phyloP scores from a whole-genome alignment of 53 echinoderm and acorn worm genomes.

The Holothuria leucospilota region DNA sequence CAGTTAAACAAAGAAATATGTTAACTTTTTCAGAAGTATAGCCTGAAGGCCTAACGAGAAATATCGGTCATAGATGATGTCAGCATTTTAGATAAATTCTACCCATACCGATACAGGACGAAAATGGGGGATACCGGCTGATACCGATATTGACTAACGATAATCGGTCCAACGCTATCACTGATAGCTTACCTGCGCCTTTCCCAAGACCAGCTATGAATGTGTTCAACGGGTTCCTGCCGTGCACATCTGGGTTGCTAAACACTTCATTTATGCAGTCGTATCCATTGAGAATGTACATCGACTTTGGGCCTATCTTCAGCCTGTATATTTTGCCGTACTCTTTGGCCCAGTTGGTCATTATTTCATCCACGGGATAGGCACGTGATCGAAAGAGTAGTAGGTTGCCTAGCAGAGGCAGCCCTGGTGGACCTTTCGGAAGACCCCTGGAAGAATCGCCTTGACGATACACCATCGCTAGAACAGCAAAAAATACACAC shows the following conservation, averaged over 20 bases:
- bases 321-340: constrained; percentile 22
- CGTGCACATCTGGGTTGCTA: constrained; percentile 6
- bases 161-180: no score
- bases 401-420: constrained; percentile 16
- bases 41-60: no score
- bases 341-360: constrained; percentile 37
- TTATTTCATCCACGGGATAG: not conserved
- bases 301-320: constrained; percentile 13
- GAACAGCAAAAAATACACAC: no score
- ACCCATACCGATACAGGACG: no score
- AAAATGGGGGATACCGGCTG: no score
- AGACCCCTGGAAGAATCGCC: no score
- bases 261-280: constrained; percentile 25
- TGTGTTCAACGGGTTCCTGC: not conserved
- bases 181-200: constrained; percentile 27
- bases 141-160: no score
- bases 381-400: constrained; percentile 18
- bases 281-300: constrained; percentile 31
- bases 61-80: no score
- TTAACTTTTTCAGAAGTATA: no score
- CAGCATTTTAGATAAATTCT: no score
- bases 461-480: no score
- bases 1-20: no score
- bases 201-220: constrained; percentile 10
- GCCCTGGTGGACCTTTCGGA: constrained; percentile 14